Evolutionary conservation across 2,113 vertebrate genomes (phyloP).

Genomic region (Toxotes chatareus): DNA sequence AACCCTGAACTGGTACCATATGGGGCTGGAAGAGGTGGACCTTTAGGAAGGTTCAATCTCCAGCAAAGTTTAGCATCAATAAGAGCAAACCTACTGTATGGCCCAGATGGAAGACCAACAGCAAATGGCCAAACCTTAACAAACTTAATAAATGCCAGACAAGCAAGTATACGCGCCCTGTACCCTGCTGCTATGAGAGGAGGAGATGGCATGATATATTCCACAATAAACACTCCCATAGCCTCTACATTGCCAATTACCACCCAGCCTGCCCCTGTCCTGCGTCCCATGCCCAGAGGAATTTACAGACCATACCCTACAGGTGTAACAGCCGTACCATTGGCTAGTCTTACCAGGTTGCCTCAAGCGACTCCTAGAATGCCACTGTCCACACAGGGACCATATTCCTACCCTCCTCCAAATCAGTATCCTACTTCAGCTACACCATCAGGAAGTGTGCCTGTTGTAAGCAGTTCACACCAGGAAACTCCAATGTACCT

Average conservation of each 20-base stretch:
- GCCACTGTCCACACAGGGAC: constrained; percentile 86
- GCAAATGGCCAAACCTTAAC: constrained; percentile 86
- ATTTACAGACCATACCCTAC: constrained; percentile 91
- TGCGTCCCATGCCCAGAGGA: constrained; percentile 91
- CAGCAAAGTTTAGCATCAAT: constrained; percentile 89
- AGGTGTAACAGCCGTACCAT: constrained; percentile 89
- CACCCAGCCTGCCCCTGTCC: constrained; percentile 92
- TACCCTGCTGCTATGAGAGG: constrained; percentile 93
- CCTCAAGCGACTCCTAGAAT: constrained; percentile 90
- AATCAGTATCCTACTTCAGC: constrained; percentile 81
- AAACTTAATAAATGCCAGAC: constrained; percentile 87
- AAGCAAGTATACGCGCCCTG: constrained; percentile 89
- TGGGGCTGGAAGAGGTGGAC: constrained; percentile 83
- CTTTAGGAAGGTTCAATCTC: constrained; percentile 80
- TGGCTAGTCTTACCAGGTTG: constrained; percentile 92
- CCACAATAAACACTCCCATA: constrained; percentile 97
- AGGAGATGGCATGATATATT: constrained; percentile 98
- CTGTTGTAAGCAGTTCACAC: constrained; percentile 66
- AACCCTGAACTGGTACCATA: constrained; percentile 90
- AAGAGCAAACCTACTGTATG: constrained; percentile 90
- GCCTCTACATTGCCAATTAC: constrained; percentile 99
- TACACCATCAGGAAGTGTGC: constrained; percentile 72
- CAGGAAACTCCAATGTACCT: constrained; percentile 92
- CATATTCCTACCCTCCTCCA: constrained; percentile 89
- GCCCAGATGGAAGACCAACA: constrained; percentile 86